Base-by-base conservation (phyloP, 2,888 invertebrate genomes). In the Lasioglossum malachurum region DNA sequence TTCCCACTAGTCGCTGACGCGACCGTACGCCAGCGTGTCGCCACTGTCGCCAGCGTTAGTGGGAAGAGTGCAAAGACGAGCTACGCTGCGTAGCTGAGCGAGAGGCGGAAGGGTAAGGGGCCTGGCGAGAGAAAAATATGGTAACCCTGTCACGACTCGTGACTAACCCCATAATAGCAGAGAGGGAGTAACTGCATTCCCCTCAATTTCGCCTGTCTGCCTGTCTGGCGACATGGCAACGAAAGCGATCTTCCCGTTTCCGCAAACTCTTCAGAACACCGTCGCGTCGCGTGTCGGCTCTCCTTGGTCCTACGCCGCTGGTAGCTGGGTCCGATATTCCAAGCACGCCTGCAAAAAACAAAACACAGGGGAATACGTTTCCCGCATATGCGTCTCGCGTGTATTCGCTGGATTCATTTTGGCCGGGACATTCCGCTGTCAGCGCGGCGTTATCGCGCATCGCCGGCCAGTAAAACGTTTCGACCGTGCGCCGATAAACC, bases 381-480 rank as follows among this genome's bases (percentile, higher is more conserved):
- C 88, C 87, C 90, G 91, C 90, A 90, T 90, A 90, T 91, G 91
- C 90, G 86, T 81, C 84, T 87, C 90, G 91, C 84, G 89, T 84
- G 90, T 90, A 87, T 88, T 87, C 91, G 88, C 87, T 84, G 86
- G 91, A 91, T 91, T 91, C 91, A 91, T 91, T 91, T 91, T 87
- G 86, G 67, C 82, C 84, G 87, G 88, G 88, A 87, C 89, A 89
- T 91, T 88, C 85, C 90, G 88, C 90, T 91, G 91, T 91, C 91
- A 91, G 85, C 91, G 78, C 83, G 88, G 84, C 87, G 91, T 89
- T 91, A 91, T 91, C 91, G 91, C 86, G 87, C 87, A 91, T 91
- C 91, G 88, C 88, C 85, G 90, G 87, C 84, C 88, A 86, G 89
- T 90, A 86, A 91, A 91, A 91, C 91, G 91, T 89, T 91, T 91